These are phyloP conservation scores for Listronotus oregonensis DNA, from an alignment of 1,140 invertebrate species.

Conservation along the genomic window DNA sequence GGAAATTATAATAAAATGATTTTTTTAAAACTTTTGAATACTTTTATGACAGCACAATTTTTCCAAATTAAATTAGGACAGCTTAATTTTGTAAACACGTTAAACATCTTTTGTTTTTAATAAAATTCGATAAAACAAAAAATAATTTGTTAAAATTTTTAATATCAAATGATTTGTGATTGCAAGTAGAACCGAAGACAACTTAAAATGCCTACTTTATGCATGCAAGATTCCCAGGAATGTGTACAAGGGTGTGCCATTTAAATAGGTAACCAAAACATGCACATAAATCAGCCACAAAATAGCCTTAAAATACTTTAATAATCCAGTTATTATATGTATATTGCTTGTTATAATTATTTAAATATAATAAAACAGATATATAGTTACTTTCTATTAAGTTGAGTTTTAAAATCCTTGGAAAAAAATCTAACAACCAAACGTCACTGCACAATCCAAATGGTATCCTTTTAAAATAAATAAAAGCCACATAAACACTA, in stretches of 20 bases:
- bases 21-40: too few relatives aligned
- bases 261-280: too few relatives aligned
- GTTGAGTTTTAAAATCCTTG: conserved; percentile 22
- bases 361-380: conserved; percentile 9
- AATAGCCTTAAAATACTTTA: not conserved
- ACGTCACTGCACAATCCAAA: conserved; percentile 21
- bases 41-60: too few relatives aligned
- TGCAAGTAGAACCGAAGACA: too few relatives aligned
- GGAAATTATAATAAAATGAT: too few relatives aligned
- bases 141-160: too few relatives aligned
- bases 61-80: too few relatives aligned
- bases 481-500: not conserved
- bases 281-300: not conserved
- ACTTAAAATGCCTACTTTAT: too few relatives aligned
- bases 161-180: too few relatives aligned
- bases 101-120: too few relatives aligned
- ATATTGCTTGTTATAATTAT: not conserved
- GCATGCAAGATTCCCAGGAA: not conserved
- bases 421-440: conserved; percentile 20
- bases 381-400: conserved; percentile 19
- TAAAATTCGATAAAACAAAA: too few relatives aligned
- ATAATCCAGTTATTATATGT: conserved; percentile 4
- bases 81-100: too few relatives aligned
- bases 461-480: conserved; percentile 5
- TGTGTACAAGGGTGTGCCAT: conserved; percentile 26